Evolutionary conservation across 2,797 vertebrate genomes (phyloP), one percentile per base, ranked within the genome.

Genomic region (Coregonus suidteri): DNA sequence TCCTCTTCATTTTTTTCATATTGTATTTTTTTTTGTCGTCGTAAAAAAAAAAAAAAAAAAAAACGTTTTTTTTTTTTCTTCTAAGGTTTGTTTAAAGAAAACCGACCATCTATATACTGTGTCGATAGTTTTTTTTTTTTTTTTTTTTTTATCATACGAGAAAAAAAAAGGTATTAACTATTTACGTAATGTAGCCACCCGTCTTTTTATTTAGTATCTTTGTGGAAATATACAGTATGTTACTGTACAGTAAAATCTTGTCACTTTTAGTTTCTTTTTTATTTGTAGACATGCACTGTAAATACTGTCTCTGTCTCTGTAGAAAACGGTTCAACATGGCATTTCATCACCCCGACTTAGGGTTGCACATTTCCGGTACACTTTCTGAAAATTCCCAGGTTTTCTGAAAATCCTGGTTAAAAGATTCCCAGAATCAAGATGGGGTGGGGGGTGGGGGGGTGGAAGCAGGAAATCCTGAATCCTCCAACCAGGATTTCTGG

Each of bases 211-310:
- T 82, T 94, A 95, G 93, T 86, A 88, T 94, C 89, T 93, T 92
- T 92, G 94, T 94, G 92, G 91, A 93, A 93, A 90, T 94, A 93
- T 95, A 94, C 95, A 95, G 94, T 95, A 94, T 94, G 94, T 95
- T 95, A 95, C 95, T 96, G 95, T 96, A 94, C 94, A 95, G 95
- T 94, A 93, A 95, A 81, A 88, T 79, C 80, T 89, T 93, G 92
- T 94, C 91, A 88, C 85, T 83, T 89, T 89, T 86, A 88, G 86
- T 89, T 92, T 11, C 9, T 47, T 54, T 78, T 76, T 92, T 92
- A 76, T 93, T 86, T 91, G 93, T 94, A 96, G 95, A 96, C 94
- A 94, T 95, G 94, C 95, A 95, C 96, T 96, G 93, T 94, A 95
- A n/a, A 94, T 93, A 92, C 84, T 68, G 87, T 83, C 86, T n/a